A percentile compares a stretch with the other conserved stretches of the same genome.
Evolutionary conservation across 1,140 invertebrate genomes (phyloP).

Genomic region (Wasmannia auropunctata): DNA sequence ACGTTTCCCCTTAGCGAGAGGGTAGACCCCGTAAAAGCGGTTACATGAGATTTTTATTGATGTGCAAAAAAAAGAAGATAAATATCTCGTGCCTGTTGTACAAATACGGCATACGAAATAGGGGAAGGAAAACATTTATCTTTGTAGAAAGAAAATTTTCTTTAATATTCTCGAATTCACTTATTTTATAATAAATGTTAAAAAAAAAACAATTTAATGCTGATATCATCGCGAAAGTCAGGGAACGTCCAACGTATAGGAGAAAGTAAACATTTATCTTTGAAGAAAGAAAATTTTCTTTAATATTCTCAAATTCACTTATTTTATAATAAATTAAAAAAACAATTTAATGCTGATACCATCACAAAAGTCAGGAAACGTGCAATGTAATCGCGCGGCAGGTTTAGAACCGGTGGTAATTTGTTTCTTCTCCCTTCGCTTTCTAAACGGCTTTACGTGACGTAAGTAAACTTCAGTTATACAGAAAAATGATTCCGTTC

Average conservation of each 20-base stretch:
- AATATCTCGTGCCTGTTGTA: background rate
- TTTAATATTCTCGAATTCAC: background rate
- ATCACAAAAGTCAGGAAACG: background rate
- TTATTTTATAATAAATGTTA: background rate
- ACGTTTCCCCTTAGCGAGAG: background rate
- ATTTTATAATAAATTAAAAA: conserved; percentile 7
- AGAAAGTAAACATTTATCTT: background rate
- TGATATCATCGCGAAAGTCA: background rate
- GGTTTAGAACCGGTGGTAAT: background rate
- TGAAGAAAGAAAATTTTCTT: background rate
- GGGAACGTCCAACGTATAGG: background rate
- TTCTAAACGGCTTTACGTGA: background rate
- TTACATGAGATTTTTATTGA: background rate
- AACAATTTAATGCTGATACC: background rate
- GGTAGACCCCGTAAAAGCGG: background rate
- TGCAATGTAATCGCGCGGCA: background rate
- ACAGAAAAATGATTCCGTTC: background rate
- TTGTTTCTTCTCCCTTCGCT: background rate
- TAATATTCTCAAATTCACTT: background rate
- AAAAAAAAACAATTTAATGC: background rate
- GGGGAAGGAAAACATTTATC: background rate
- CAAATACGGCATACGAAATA: background rate
- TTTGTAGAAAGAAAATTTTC: background rate
- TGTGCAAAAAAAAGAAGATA: background rate
- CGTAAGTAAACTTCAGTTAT: background rate